These are phyloP conservation scores for Daboia siamensis DNA, from an alignment of 2,113 vertebrate genomes.

Conservation along the genomic window DNA sequence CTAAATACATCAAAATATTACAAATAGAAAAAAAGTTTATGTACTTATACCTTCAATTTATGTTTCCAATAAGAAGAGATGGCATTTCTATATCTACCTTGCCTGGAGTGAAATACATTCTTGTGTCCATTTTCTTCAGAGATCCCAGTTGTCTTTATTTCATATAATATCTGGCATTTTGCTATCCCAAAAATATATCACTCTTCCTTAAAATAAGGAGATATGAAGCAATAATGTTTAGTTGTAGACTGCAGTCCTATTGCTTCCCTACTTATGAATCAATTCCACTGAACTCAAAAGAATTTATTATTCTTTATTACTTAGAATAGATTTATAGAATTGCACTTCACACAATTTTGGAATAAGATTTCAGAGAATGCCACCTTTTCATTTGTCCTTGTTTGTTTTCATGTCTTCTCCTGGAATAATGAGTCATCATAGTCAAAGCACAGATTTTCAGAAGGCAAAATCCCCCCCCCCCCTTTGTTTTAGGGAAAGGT, in stretches of 20 bases:
- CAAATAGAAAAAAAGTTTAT: background rate
- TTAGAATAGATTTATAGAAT: background rate
- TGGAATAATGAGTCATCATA: background rate
- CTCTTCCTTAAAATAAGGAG: background rate
- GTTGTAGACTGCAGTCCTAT: background rate
- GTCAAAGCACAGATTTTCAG: background rate
- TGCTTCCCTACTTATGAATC: background rate
- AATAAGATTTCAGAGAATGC: background rate
- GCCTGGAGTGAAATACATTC: background rate
- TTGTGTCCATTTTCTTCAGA: background rate
- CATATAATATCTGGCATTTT: background rate
- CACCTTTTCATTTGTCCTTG: background rate
- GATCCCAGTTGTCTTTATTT: background rate
- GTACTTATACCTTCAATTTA: background rate
- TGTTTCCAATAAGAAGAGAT: background rate
- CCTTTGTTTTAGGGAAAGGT: background rate
- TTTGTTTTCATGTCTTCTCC: background rate
- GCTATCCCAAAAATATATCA: background rate
- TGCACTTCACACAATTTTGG: background rate
- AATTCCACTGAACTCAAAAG: background rate
- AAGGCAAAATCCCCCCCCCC: background rate
- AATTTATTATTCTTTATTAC: background rate
- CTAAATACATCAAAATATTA: background rate
- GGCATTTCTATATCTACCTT: background rate
- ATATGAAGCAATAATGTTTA: background rate